These are phyloP conservation scores for Nyctibius bracteatus DNA, from an alignment of 2,113 vertebrate genomes.

Conservation along the genomic window DNA sequence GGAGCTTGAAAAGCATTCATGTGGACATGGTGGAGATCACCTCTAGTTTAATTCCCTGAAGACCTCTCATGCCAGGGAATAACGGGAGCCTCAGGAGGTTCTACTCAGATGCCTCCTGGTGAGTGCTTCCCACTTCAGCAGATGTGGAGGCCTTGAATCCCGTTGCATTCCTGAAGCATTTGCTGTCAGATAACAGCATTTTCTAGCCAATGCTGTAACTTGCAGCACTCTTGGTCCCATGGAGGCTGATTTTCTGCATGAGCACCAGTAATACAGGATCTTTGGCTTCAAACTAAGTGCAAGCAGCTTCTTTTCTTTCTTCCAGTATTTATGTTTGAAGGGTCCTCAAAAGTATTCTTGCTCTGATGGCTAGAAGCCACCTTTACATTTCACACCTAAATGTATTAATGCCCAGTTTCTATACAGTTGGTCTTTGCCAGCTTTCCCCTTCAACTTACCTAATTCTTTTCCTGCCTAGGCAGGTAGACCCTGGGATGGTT, in stretches of 20 bases:
- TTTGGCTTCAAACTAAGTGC: background rate
- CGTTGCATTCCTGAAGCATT: background rate
- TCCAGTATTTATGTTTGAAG: background rate
- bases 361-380: background rate
- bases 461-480: background rate
- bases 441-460: background rate
- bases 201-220: background rate
- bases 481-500: background rate
- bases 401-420: background rate
- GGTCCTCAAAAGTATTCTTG: background rate
- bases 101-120: background rate
- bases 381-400: background rate
- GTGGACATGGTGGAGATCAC: accelerated
- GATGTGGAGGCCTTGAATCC: background rate
- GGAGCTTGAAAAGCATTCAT: background rate
- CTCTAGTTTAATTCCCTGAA: background rate
- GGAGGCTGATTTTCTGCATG: background rate
- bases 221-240: background rate
- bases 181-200: background rate
- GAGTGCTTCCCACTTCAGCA: background rate
- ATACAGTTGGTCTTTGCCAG: background rate
- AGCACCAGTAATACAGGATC: background rate
- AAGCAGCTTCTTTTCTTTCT: background rate
- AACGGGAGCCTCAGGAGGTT: background rate
- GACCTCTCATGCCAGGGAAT: background rate